Base-by-base conservation (phyloP, 2,888 invertebrate species). In the Phortica magna region DNA sequence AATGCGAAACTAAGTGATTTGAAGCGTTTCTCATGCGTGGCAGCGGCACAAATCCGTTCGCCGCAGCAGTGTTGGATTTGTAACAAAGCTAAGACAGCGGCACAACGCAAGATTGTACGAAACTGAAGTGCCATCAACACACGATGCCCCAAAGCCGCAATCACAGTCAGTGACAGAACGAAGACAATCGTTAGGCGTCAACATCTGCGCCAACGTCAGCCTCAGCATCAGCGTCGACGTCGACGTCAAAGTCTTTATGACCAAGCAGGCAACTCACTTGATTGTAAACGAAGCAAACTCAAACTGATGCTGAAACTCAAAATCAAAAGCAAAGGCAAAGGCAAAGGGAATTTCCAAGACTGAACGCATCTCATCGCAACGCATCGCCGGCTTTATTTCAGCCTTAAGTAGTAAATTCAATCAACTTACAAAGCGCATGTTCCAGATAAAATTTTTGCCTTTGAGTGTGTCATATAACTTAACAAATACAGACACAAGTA, bases 1-100 rank as follows among this genome's bases (percentile, higher is more conserved):
- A 87, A 87, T 87, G 87, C 80, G 87, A 87, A 87, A 85, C 89
- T 87, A 87, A 87, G 87, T 87, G 87, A 89, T 87, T 87, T 83
- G 81, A 74, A 74, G 74, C 74, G 55, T 75, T 73, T 42, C 59
- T 70, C 53, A 70, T 70, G 42, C 70, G 53, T 70, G 17, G 53
- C 31, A 70, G 22, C 68, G 48, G 31, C 53, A 70, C 31, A 70
- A 70, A 70, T 70, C 70, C 70, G 19, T 68, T 68, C 42, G 43
- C 43, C n/a, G n/a, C 55, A 55, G 55, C 61, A 61, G n/a, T 22
- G 17, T 22, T 22, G 61, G 61, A 17, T 61, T 61, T 61, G 61
- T 61, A 61, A 61, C 22, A 61, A 61, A 61, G 48, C 48, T 19
- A 22, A 61, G 19, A 22, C 48, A 48, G 48, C 43, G 9, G 10